Conservation (phyloP, 2,888 invertebrate species). For the Acleris emargana region DNA sequence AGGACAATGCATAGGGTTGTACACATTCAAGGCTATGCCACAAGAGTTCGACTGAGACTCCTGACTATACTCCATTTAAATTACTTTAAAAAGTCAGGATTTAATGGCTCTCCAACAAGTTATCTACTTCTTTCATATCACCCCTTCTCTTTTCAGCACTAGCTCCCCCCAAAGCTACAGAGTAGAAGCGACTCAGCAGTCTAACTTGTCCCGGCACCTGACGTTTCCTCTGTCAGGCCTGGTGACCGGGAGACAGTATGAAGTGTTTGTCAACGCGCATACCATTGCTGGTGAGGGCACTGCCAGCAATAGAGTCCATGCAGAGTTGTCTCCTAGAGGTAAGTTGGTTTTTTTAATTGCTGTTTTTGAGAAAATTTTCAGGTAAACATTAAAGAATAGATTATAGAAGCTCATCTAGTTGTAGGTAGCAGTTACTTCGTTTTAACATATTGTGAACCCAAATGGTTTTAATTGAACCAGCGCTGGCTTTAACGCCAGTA, state of each 20-base stretch:
- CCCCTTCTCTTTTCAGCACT: conserved; percentile 54
- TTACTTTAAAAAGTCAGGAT: background rate
- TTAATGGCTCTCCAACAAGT: background rate
- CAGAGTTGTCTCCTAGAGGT: conserved; percentile 67
- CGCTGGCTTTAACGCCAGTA: too few species aligned
- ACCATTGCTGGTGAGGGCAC: conserved; percentile 84
- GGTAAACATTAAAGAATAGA: too few species aligned
- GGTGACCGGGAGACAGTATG: conserved; percentile 80
- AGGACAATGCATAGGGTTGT: too few species aligned
- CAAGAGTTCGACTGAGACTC: too few species aligned
- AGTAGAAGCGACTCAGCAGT: conserved; percentile 62
- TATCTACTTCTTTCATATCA: background rate
- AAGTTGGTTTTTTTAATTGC: background rate
- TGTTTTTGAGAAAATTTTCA: background rate
- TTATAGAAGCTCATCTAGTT: too few species aligned
- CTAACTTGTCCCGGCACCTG: conserved; percentile 57
- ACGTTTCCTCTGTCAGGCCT: conserved; percentile 77
- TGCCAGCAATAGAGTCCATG: conserved; percentile 63
- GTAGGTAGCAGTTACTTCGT: too few species aligned
- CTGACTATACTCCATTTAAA: too few species aligned
- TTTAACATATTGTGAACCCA: too few species aligned
- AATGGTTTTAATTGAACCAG: too few species aligned
- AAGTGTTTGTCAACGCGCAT: conserved; percentile 85
- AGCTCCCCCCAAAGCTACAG: conserved; percentile 67
- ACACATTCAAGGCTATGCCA: too few species aligned